Evolutionary conservation across 1,140 invertebrate genomes (phyloP), one percentile per base, ranked within the genome.

Genomic region (Cyphomyrmex costatus): DNA sequence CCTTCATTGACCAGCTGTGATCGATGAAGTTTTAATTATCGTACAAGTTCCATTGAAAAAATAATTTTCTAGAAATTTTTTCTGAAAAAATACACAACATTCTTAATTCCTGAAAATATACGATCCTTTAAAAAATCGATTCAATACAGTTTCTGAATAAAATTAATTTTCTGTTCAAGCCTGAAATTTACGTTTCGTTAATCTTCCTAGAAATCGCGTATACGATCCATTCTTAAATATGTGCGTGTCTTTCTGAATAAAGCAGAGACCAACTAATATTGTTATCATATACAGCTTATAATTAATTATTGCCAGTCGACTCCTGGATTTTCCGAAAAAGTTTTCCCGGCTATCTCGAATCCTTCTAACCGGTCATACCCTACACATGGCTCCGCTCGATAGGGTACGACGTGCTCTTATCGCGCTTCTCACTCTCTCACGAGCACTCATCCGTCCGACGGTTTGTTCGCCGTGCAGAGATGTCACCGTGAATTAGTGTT

Each of bases 401-500:
- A 5, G 16, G 16, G 2, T 49, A 61, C 56, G 24, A 46, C 30
- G 24, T 19, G 58, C 76, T 77, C 49, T 73, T 36, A 63, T 88
- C 70, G 53, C 70, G 61, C 70, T 88, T 76, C 33, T 85, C 71
- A 46, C 60, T 46, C 42, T 53, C 16, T 49, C 77, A 10, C 36
- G 51, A 27, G 78, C 73, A 79, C 71, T 86, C 85, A 86, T 86
- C 60, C 77, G 85, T 84, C 60, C 63, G 89, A 71, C 84, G 79
- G 88, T 91, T 88, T 88, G 88, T 89, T 79, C 88, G 56, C 42
- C 60, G 88, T 88, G 86, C 68, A 60, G 82, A 86, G 74, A 87
- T 89, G 93, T 93, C 92, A 91, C 86, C 86, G 92, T 88, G 90
- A 93, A 93, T 93, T 93, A 93, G 87, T 88, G 89, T 92, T 87